These are phyloP conservation scores for Cynopterus brachyotis DNA, from an alignment of 2,113 vertebrate species.

Conservation along the genomic window DNA sequence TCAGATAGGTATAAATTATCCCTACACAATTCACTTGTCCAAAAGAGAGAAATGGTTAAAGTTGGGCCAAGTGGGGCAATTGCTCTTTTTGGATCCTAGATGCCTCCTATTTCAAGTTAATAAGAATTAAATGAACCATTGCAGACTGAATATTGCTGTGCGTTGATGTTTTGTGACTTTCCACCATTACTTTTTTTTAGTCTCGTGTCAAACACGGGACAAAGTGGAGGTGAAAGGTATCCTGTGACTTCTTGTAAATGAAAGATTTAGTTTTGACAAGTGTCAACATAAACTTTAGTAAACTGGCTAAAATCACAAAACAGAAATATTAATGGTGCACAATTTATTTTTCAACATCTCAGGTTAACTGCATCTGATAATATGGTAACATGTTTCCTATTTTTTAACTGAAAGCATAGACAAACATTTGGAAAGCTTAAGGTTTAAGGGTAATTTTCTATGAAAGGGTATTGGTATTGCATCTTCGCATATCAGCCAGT, in stretches of 20 bases:
- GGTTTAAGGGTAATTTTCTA: background rate
- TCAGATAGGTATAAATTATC: constrained; percentile 11
- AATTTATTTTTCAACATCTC: background rate
- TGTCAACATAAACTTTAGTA: background rate
- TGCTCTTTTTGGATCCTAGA: background rate
- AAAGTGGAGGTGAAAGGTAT: background rate
- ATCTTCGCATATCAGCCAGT: background rate
- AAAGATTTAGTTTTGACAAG: background rate
- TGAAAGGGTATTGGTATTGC: background rate
- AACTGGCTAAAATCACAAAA: background rate
- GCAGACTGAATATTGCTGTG: background rate
- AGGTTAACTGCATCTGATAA: background rate
- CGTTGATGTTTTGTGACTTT: background rate
- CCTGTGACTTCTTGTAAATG: background rate
- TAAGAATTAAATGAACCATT: constrained; percentile 25
- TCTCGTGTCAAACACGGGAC: background rate
- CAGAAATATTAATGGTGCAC: background rate
- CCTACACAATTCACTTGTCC: background rate
- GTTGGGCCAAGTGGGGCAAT: background rate
- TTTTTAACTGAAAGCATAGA: background rate
- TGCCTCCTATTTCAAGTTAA: constrained; percentile 10
- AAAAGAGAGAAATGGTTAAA: background rate
- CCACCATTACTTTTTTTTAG: background rate
- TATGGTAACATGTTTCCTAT: background rate
- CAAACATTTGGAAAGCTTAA: background rate